Base-by-base conservation (phyloP, 2,797 vertebrate genomes). In the Rhinella marina region DNA sequence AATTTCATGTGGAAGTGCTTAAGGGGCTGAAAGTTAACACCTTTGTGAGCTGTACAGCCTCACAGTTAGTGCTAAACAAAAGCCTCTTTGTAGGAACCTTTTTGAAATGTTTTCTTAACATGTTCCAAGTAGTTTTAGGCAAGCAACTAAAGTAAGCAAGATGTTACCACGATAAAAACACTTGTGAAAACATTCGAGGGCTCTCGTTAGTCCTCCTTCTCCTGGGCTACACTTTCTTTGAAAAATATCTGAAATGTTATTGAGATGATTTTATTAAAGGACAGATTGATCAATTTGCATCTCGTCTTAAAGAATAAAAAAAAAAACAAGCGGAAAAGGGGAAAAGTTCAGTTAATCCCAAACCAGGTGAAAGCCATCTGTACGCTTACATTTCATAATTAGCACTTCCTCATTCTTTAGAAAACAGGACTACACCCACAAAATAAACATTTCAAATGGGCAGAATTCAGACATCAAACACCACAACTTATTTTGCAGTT, bases 161-260 rank as follows among this genome's bases (percentile, higher is more conserved):
- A 98, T 99, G 98, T 99, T 98, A 97, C 97, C 97, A 97, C 96
- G 98, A 99, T 99, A 99, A 99, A 98, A 99, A 98, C 97, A 98
- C 97, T 98, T 98, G 98, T 98, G 96, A 98, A 98, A 99, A 99
- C 97, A 99, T 91, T 95, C 94, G 96, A 97, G 95, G 96, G 96
- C 96, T 97, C 88, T 95, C 93, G 94, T 80, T 95, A 92, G 94
- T 96, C 94, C 93, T 41, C 94, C 95, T 97, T 97, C 96, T 93
- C 93, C 92, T 92, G 87, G 94, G 92, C 90, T 91, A 90, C 91
- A 92, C 91, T 91, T 93, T 90, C 68, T 93, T 94, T 92, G 92
- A 84, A 88, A 84, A 68, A 84, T 84, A 72, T 75, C 68, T 80
- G 41, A 70, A 82, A 82, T 70, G 19, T 86, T 89, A 82, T 84